Evolutionary conservation across 2,113 vertebrate genomes (phyloP).

Genomic region (Hoplias malabaricus): DNA sequence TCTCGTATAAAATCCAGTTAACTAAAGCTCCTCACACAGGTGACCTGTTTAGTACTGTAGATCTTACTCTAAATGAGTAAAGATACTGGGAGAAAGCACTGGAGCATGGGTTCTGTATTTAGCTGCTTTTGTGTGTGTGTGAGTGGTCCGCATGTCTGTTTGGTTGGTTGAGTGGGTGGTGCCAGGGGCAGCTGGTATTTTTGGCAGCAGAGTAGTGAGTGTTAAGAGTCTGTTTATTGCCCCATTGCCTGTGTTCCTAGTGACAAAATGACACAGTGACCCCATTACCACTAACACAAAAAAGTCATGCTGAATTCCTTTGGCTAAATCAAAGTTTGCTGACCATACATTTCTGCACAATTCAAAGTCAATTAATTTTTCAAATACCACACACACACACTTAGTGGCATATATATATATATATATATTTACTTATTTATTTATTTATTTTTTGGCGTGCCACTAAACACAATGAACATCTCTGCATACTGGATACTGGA

Average conservation of each 20-base stretch:
- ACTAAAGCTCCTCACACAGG: not conserved
- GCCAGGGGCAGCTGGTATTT: conserved; percentile 32
- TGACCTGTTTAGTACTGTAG: not conserved
- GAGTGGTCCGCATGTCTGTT: conserved; percentile 25
- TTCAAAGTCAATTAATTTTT: not conserved
- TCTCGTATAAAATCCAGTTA: not conserved
- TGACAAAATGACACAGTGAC: conserved; percentile 43
- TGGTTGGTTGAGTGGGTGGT: not conserved
- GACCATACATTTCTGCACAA: not conserved
- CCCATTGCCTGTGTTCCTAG: conserved; percentile 6
- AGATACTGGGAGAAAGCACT: not conserved
- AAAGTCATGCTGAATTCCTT: conserved; percentile 6
- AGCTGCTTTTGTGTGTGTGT: conserved; percentile 16
- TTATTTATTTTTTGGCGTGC: no score
- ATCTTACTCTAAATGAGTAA: not conserved
- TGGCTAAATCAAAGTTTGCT: not conserved
- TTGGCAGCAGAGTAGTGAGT: conserved; percentile 15
- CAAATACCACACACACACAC: not conserved
- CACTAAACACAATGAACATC: no score
- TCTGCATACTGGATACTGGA: no score
- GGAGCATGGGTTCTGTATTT: not conserved
- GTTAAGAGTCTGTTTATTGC: conserved; percentile 39
- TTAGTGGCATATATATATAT: not conserved
- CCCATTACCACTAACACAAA: conserved; percentile 19
- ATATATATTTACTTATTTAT: no score